A percentile compares a stretch with the other conserved stretches of the same genome.
Conservation (phyloP, 2,797 vertebrate species). For the Lagodon rhomboides region DNA sequence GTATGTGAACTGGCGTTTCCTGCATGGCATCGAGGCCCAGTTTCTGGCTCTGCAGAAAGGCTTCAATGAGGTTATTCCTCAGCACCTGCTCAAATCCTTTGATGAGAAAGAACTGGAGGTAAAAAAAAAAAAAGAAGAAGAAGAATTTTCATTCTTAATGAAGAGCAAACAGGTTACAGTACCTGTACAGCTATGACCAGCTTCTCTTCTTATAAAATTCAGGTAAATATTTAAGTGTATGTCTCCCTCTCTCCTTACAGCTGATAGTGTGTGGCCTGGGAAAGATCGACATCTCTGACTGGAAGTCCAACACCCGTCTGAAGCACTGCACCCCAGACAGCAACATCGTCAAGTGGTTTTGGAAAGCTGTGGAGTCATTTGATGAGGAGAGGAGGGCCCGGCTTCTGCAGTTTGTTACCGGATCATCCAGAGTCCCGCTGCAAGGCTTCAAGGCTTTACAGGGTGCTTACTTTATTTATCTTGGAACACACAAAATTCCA, state of each 20-base stretch:
- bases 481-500: background rate
- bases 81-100: slow-evolving; percentile 96
- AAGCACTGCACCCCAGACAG: slow-evolving; percentile 98
- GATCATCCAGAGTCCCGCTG: slow-evolving; percentile 95
- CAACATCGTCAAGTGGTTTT: slow-evolving; percentile 98
- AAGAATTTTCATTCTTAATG: background rate
- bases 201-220: no score
- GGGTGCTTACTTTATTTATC: slow-evolving; percentile 78
- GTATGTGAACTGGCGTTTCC: slow-evolving; percentile 98
- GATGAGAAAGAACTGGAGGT: slow-evolving; percentile 99
- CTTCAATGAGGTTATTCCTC: slow-evolving; percentile 99
- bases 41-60: slow-evolving; percentile 98
- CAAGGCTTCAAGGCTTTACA: slow-evolving; percentile 98
- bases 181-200: background rate
- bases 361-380: slow-evolving; percentile 96
- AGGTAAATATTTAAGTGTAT: background rate
- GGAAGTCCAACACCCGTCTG: slow-evolving; percentile 96
- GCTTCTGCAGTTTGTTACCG: slow-evolving; percentile 96
- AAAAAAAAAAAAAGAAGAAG: no score
- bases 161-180: background rate
- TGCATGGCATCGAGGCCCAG: slow-evolving; percentile 97
- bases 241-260: slow-evolving; percentile 71
- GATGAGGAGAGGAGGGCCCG: slow-evolving; percentile 95
- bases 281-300: slow-evolving; percentile 97
- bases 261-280: slow-evolving; percentile 97